Base-by-base conservation (phyloP, 1,140 invertebrate genomes). In the Plutomurus gul region DNA sequence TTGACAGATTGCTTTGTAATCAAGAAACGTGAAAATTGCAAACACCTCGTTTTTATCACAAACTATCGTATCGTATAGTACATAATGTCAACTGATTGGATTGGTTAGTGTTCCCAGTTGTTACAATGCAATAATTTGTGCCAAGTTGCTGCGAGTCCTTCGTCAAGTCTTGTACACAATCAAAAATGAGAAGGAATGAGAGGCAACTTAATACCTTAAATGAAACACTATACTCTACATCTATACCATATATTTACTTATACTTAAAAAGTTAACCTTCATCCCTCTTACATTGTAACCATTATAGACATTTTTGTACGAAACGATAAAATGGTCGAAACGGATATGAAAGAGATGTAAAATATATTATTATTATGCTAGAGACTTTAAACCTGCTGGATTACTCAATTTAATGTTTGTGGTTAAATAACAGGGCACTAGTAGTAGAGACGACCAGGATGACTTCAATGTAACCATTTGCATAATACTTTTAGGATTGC, bases 41-140 rank as follows among this genome's bases (percentile, higher is more conserved):
- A 7, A 36, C 4, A 18, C 20, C n/a, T 72, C 4, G 10, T n/a
- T 8, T 7, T n/a, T 37, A 37, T 11, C n/a, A 22, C 5, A n/a
- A 37, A 20, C 6, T 40, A 4, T 16, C 16, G 5, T 37, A 16
- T 30, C 8, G 36, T 7, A 22, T 22, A 72, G 4, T 18, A 37
- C 8, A 20, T 37, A 72, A 39, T 22, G 36, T 5, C 10, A 46
- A 10, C 13, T 13, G 8, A 39, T 13, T 49, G 22, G 22, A 22
- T 60, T 18, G 25, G 18, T 65, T 60, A 76, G 30, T 46, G 27
- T 76, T 65, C 37, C 36, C 18, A 72, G 40, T 70, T 65, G 56
- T 65, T 65, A 70, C 46, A 77, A 77, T 78, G 76, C 76, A 78
- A 78, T 78, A 78, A 78, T 78, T 78, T 78, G 76, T 78, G 76